Conservation (phyloP, 2,888 invertebrate genomes). For the Priocnemis perturbator region DNA sequence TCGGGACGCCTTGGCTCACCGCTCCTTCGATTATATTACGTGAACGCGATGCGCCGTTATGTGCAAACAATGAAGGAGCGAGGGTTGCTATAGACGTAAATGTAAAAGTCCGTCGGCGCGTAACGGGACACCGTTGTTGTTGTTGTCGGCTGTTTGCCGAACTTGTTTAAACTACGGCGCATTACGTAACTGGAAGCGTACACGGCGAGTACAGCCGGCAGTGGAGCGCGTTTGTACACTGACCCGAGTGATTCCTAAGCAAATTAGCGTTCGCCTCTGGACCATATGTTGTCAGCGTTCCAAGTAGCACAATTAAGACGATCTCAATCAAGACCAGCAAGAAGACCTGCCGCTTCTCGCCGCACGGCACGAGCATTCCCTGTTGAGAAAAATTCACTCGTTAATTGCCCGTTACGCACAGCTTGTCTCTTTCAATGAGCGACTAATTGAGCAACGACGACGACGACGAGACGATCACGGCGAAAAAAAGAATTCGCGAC, state of each 20-base stretch:
- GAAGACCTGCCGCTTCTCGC: constrained; percentile 68
- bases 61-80: too few species aligned
- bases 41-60: too few species aligned
- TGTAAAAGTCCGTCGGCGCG: too few species aligned
- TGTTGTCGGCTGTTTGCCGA: constrained; percentile 6
- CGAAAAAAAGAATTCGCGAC: too few species aligned
- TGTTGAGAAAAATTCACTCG: constrained; percentile 20
- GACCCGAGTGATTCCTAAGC: constrained; percentile 44
- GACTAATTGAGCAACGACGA: background rate
- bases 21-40: too few species aligned
- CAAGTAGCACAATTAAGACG: constrained; percentile 76
- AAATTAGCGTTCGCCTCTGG: constrained; percentile 61
- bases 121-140: background rate
- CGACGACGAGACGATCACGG: too few species aligned
- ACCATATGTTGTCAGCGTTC: constrained; percentile 76
- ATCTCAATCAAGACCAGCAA: constrained; percentile 76
- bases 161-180: constrained; percentile 10
- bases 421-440: background rate
- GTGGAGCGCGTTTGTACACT: constrained; percentile 19
- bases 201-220: background rate
- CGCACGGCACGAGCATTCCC: constrained; percentile 51
- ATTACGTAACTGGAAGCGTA: constrained; percentile 10
- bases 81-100: too few species aligned
- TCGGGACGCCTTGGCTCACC: too few species aligned
- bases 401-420: constrained; percentile 1